Conservation (phyloP, 2,797 vertebrate genomes). For the Acrossocheilus fasciatus region DNA sequence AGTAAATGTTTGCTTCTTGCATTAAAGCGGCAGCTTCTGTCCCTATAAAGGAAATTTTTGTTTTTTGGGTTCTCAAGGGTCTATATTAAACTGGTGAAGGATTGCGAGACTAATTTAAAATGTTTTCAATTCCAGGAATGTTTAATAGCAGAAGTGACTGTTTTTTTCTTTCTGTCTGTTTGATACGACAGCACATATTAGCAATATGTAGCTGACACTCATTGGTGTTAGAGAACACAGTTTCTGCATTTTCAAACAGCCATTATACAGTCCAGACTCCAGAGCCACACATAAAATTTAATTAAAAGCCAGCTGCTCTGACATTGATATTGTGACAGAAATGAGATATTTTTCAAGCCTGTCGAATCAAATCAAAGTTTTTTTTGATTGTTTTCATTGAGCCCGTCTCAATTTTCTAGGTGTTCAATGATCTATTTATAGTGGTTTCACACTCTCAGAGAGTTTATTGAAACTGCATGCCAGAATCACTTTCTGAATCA, state of each 20-base stretch:
- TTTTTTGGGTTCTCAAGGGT: constrained; percentile 4
- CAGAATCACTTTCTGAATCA: constrained; percentile 8
- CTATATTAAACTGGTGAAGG: background rate
- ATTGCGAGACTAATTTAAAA: constrained; percentile 37
- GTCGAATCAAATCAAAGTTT: constrained; percentile 11
- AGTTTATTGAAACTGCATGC: constrained; percentile 2
- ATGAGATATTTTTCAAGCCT: constrained; percentile 47
- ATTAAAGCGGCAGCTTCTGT: constrained; percentile 9
- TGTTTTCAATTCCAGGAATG: constrained; percentile 28
- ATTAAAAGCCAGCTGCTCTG: constrained; percentile 18
- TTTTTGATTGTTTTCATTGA: constrained; percentile 36
- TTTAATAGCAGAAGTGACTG: constrained; percentile 13
- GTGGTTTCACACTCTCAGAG: constrained; percentile 11
- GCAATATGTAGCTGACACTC: constrained; percentile 31
- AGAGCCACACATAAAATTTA: constrained; percentile 28
- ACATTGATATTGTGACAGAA: constrained; percentile 39
- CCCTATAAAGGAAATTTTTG: background rate
- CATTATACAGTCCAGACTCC: constrained; percentile 35
- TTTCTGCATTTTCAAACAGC: constrained; percentile 29
- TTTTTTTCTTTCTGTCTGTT: constrained; percentile 40
- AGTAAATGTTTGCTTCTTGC: background rate
- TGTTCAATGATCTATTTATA: constrained; percentile 35
- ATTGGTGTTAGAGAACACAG: background rate
- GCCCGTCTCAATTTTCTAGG: constrained; percentile 35
- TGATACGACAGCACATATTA: constrained; percentile 22